Conservation (phyloP, 2,113 vertebrate genomes). For the Galemys pyrenaicus region DNA sequence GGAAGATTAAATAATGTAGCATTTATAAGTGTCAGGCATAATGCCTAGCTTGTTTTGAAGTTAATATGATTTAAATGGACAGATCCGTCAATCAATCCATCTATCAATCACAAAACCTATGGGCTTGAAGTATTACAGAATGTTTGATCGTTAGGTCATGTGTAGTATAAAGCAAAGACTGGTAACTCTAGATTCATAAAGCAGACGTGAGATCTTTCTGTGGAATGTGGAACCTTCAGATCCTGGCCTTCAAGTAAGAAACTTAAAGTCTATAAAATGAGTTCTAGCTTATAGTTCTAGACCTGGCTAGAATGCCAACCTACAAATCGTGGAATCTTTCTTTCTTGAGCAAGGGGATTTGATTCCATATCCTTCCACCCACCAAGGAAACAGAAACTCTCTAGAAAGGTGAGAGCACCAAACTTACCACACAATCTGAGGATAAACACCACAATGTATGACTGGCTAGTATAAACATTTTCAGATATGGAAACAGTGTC, state of each 20-base stretch:
- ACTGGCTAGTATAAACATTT: not conserved
- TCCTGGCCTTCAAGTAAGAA: not conserved
- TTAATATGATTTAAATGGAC: slow-evolving; percentile 6
- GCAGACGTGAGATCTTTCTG: not conserved
- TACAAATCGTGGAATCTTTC: not conserved
- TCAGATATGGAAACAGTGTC: not conserved
- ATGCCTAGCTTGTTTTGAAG: not conserved
- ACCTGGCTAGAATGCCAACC: not conserved
- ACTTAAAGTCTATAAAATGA: not conserved
- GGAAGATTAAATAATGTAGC: not conserved
- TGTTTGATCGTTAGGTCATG: not conserved
- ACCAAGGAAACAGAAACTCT: not conserved
- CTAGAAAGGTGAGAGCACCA: not conserved
- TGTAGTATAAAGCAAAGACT: not conserved
- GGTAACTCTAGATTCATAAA: not conserved
- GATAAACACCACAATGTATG: not conserved
- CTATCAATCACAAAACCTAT: not conserved
- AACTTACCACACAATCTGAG: not conserved
- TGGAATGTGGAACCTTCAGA: not conserved
- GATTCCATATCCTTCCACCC: not conserved
- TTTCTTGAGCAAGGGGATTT: not conserved
- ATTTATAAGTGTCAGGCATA: not conserved
- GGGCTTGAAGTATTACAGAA: not conserved
- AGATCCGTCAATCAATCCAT: not conserved
- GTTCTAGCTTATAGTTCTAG: not conserved